These are phyloP conservation scores for Cephus pulcher DNA, from an alignment of 2,888 invertebrate genomes.

Conservation along the genomic window DNA sequence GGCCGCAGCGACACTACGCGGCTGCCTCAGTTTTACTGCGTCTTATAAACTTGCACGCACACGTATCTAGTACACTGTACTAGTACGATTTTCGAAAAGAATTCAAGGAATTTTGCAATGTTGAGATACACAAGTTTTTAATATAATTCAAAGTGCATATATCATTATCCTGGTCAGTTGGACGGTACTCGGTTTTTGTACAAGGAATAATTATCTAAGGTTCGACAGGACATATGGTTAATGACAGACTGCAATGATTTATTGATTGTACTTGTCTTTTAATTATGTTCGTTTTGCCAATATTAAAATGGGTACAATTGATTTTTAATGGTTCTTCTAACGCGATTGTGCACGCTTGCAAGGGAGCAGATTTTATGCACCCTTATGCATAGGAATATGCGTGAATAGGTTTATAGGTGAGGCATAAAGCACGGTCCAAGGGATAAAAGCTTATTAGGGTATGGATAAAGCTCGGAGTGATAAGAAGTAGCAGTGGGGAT, in stretches of 20 bases:
- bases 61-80: neutral
- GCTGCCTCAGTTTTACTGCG: neutral
- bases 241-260: neutral
- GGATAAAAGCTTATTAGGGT: neutral
- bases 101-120: neutral
- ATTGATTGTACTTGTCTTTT: conserved; percentile 30
- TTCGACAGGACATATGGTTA: neutral
- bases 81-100: neutral
- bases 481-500: neutral
- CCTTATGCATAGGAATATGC: neutral
- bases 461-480: neutral
- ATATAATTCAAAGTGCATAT: neutral
- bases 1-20: neutral
- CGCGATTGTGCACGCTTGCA: neutral
- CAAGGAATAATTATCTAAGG: neutral
- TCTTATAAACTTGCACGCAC: neutral
- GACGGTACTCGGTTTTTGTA: neutral
- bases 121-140: neutral
- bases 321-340: conserved; percentile 13
- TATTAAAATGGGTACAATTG: conserved; percentile 28
- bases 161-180: neutral
- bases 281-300: conserved; percentile 23
- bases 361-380: neutral
- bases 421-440: neutral
- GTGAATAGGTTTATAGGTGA: neutral